These are phyloP conservation scores for Tachuris rubrigastra DNA, from an alignment of 2,113 vertebrate species.

Conservation along the genomic window DNA sequence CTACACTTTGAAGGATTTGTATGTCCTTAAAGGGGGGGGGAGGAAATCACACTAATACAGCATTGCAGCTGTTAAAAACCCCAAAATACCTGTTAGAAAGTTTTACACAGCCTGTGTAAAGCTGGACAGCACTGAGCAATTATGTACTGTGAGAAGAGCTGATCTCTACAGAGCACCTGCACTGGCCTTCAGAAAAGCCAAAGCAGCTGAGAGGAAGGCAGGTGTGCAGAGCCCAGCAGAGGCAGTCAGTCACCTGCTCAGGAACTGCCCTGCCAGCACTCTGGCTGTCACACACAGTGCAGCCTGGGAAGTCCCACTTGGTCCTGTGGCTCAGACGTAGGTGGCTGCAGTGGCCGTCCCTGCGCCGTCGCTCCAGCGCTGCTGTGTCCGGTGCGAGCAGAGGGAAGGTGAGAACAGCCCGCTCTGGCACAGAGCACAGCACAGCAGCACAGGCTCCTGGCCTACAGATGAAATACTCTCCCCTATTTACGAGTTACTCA, in stretches of 20 bases:
- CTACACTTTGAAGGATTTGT: background rate
- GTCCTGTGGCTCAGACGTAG: background rate
- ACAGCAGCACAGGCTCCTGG: background rate
- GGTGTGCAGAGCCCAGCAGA: background rate
- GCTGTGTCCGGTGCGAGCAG: fast-evolving
- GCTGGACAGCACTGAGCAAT: background rate
- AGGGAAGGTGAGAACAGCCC: background rate
- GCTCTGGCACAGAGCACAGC: fast-evolving
- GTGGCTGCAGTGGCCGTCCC: background rate
- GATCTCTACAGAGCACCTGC: background rate
- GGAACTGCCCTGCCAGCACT: background rate
- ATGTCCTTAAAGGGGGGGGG: background rate
- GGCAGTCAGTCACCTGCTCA: background rate
- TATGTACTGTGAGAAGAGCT: background rate
- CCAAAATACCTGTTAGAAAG: background rate
- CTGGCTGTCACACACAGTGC: background rate
- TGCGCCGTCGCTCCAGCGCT: fast-evolving
- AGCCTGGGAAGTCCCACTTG: fast-evolving
- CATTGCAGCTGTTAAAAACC: background rate
- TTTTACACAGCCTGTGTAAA: background rate
- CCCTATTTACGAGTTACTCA: background rate
- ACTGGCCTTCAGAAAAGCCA: background rate
- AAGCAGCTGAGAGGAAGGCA: background rate
- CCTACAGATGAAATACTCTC: background rate
- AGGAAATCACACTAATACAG: background rate